Evolutionary conservation across 2,888 invertebrate species (phyloP).

Genomic region (Idaea straminata): DNA sequence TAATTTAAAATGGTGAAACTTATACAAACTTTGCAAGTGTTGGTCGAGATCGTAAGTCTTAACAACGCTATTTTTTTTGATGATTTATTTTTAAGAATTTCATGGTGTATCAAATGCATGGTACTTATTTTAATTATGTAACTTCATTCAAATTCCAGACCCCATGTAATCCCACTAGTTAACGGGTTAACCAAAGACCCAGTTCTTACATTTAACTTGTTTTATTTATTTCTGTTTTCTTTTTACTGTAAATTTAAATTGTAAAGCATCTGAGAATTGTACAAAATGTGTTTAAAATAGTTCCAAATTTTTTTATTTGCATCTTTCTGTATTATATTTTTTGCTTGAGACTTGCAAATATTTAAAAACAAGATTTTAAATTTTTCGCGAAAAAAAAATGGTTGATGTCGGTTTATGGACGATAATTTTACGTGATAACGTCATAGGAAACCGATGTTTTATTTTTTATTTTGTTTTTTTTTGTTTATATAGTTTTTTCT

Average conservation of each 20-base stretch:
- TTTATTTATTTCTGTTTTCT: neutral
- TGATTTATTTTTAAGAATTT: neutral
- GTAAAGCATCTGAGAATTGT: slow-evolving; percentile 3
- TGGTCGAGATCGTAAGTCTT: neutral
- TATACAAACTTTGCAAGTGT: neutral
- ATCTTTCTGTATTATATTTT: neutral
- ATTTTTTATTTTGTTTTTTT: neutral
- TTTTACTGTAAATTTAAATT: neutral
- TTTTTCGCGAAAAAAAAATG: no score
- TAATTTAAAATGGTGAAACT: neutral
- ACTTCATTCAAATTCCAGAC: neutral
- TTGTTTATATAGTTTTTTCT: neutral
- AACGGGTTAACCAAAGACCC: no score
- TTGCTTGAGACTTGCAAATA: neutral
- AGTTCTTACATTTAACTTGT: neutral
- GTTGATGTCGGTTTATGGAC: no score
- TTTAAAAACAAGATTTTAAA: neutral
- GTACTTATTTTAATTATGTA: neutral
- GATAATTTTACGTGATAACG: no score
- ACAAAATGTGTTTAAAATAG: neutral
- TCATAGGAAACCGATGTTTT: no score
- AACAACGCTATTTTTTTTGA: neutral
- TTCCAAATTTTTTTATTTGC: neutral
- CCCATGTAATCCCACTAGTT: no score
- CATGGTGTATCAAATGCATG: neutral